phyloP scores from a whole-genome alignment of 2,888 invertebrate species.

The Nudaria mundana region DNA sequence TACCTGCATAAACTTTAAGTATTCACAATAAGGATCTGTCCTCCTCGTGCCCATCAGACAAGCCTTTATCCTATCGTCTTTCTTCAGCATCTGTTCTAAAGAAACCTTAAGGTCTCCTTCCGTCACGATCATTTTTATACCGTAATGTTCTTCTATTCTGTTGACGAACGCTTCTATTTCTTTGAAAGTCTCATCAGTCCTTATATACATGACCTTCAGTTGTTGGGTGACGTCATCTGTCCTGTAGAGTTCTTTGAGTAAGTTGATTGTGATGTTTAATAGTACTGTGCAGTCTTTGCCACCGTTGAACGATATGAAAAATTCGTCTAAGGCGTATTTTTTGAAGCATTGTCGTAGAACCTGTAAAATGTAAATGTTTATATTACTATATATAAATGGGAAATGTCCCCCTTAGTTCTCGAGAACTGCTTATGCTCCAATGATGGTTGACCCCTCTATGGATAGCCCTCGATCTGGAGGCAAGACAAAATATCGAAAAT shows the following conservation, averaged over 20 bases:
- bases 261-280: constrained; percentile 73
- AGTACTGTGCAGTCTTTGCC: constrained; percentile 99
- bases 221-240: constrained; percentile 56
- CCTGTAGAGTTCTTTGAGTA: constrained; percentile 49
- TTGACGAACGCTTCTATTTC: constrained; percentile 93
- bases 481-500: too few species aligned
- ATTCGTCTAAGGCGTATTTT: constrained; percentile 85
- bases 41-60: constrained; percentile 95
- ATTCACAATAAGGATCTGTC: constrained; percentile 91
- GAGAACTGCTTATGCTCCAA: too few species aligned
- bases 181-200: constrained; percentile 89
- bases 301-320: constrained; percentile 97
- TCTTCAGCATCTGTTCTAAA: constrained; percentile 82
- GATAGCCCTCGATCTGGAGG: too few species aligned
- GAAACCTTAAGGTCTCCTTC: constrained; percentile 87
- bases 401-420: too few species aligned
- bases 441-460: too few species aligned
- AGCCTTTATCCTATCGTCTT: constrained; percentile 85
- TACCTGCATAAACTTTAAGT: constrained; percentile 86
- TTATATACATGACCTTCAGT: constrained; percentile 89
- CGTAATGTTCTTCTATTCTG: constrained; percentile 85
- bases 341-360: constrained; percentile 82
- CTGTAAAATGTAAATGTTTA: constrained; percentile 62
- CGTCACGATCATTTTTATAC: constrained; percentile 85
- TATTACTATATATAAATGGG: too few species aligned